Evolutionary conservation across 2,797 vertebrate genomes (phyloP), one percentile per base, ranked within the genome.

Genomic region (Neosilurus mollespiculum): DNA sequence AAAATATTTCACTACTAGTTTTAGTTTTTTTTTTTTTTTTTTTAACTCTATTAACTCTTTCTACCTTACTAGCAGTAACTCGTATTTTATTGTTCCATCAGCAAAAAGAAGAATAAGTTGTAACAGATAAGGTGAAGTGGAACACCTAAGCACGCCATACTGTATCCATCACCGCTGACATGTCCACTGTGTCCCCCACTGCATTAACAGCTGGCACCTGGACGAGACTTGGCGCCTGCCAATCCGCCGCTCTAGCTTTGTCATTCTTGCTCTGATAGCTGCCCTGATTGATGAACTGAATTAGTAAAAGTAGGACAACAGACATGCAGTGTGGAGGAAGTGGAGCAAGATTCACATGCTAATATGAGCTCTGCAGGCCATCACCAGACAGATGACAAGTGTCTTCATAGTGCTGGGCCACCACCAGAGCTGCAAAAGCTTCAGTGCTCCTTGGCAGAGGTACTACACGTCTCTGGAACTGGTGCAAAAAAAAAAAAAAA

Each of bases 361-460:
- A 84, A 88, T 82, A 75, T 82, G 53, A 81, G 82, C 30, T 61
- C 56, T 18, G 83, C 5, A 80, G 82, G 75, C 37, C 73, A 77
- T 70, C 83, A 65, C 37, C 73, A 56, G 67, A 78, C 80, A 56
- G 34, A 80, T 84, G 86, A 85, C 86, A 59, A 79, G 77, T 22
- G 62, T 79, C 61, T 79, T 79, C 49, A 30, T 53, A n/a, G 77
- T 64, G 59, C 24, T 62, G 37, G 77, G 43, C 77, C 61, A 51
- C 77, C 77, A 20, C 4, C n/a, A 51, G 75, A 6, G 34, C 58
- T 2, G 2, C 34, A 15, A 49, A 34, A 77, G 76, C 76, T n/a
- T 16, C 34, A 24, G 58, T 77, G 75, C 61, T 51, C 43, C 77
- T 66, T 65, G 77, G 61, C 77, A 79, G 9, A 64, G 16, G n/a